Evolutionary conservation across 1,140 invertebrate genomes (phyloP).

Genomic region (Tetramorium parvispinum): DNA sequence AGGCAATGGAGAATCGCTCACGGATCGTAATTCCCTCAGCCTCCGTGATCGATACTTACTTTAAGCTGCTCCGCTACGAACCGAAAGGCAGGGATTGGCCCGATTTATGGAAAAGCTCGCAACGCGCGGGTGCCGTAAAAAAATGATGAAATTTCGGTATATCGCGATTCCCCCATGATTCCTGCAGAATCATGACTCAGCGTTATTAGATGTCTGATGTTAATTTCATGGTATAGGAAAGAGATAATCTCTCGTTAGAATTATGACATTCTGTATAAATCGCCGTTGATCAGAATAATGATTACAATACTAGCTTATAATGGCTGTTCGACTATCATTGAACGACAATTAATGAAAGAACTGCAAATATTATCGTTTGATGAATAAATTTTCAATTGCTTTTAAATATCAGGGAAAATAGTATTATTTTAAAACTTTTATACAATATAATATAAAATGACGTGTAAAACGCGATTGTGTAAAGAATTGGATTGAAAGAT

Average conservation of each 20-base stretch:
- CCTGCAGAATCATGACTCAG: background rate
- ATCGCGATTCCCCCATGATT: background rate
- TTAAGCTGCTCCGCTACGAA: constrained; percentile 66
- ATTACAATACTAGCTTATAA: constrained; percentile 18
- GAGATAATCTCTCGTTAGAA: background rate
- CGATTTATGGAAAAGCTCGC: constrained; percentile 44
- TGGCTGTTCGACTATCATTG: background rate
- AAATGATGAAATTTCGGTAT: constrained; percentile 36
- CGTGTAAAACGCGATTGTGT: background rate
- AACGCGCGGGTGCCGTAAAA: constrained; percentile 47
- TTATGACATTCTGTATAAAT: constrained; percentile 6
- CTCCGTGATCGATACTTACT: constrained; percentile 78
- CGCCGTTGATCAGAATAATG: background rate
- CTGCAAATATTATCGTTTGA: background rate
- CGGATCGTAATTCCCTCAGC: constrained; percentile 78
- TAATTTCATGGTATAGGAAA: constrained; percentile 12
- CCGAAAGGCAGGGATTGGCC: constrained; percentile 53
- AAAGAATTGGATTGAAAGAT: background rate
- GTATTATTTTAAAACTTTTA: background rate
- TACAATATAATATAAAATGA: background rate
- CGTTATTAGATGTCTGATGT: background rate
- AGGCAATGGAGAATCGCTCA: constrained; percentile 83
- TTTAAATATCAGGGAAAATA: background rate
- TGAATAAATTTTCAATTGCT: background rate
- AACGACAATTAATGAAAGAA: constrained; percentile 29